Conservation (phyloP, 2,113 vertebrate genomes). For the Zosterops japonicus region DNA sequence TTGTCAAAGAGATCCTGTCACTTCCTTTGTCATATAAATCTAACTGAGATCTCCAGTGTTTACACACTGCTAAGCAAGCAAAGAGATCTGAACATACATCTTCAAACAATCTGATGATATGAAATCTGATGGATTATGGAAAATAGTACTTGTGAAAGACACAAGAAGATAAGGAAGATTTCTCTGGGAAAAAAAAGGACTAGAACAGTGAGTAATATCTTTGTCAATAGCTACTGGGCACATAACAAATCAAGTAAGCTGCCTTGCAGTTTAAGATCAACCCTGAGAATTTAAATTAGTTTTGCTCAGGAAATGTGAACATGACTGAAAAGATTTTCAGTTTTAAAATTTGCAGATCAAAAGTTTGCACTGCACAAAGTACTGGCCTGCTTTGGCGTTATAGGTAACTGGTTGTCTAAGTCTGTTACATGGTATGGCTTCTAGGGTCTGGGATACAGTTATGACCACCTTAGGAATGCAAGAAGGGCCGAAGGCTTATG, state of each 20-base stretch:
- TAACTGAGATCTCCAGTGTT: constrained; percentile 15
- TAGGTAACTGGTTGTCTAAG: background rate
- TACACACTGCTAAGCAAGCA: constrained; percentile 45
- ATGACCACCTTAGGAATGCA: background rate
- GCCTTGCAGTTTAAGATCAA: background rate
- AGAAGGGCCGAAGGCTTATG: background rate
- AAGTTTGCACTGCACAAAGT: background rate
- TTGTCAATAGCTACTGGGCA: constrained; percentile 28
- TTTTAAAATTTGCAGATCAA: background rate
- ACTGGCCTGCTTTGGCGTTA: background rate
- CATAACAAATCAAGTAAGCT: background rate
- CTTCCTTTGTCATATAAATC: constrained; percentile 44
- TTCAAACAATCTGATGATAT: constrained; percentile 51
- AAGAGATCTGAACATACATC: constrained; percentile 36
- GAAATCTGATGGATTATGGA: constrained; percentile 57
- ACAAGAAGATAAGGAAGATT: constrained; percentile 4
- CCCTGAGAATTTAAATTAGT: constrained; percentile 19
- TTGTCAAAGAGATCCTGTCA: constrained; percentile 6
- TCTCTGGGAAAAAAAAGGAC: background rate
- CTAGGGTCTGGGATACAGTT: background rate
- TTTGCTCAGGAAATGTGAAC: background rate
- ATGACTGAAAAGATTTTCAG: background rate
- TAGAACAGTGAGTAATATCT: constrained; percentile 26
- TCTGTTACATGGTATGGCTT: background rate
- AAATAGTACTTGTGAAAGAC: constrained; percentile 8